Base-by-base conservation (phyloP, 2,113 vertebrate genomes). In the Stigmatopora nigra region DNA sequence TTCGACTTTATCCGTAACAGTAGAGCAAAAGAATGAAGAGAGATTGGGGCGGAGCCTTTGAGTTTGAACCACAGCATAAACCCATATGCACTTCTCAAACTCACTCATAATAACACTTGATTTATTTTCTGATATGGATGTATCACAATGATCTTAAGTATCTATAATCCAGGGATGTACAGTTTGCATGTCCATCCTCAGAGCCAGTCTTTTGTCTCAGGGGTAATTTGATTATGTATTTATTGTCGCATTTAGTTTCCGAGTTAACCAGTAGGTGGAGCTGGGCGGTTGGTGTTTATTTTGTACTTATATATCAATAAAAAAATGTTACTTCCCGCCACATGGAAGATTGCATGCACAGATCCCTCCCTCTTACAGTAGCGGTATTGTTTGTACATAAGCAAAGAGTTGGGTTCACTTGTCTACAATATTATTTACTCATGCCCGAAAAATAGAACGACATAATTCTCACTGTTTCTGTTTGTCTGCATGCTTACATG, bases 51-150 rank as follows among this genome's bases (percentile, higher is more conserved):
- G 57, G 61, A 63, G 49, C 52, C 69, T 64, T 56, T 56, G 72
- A 51, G 72, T 81, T 78, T 61, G 72, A 86, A 75, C 64, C 67
- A 67, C 81, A 86, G 82, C 84, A 84, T 59, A 68, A 77, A 58
- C 71, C 68, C 82, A 61, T 49, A 44, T 59, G 71, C 75, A 72
- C 64, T 74, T 19, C n/a, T 10, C 9, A 10, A 41, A 41, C 38
- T 41, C 38, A 41, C 38, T 41, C 38, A 41, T 7, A 41, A 41
- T 8, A 41, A 41, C 38, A 41, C 38, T 10, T 41, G 38, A 41
- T 10, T 41, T 41, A 41, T 41, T 31, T 31, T 41, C 38, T 4
- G 38, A 7, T 10, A 41, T 41, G 6, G 38, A 41, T 41, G 38
- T 10, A 41, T 31, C 25, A 31, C 25, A 31, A 31, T 31, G 25